Base-by-base conservation (phyloP, 1,140 invertebrate species). In the Colletes latitarsis region DNA sequence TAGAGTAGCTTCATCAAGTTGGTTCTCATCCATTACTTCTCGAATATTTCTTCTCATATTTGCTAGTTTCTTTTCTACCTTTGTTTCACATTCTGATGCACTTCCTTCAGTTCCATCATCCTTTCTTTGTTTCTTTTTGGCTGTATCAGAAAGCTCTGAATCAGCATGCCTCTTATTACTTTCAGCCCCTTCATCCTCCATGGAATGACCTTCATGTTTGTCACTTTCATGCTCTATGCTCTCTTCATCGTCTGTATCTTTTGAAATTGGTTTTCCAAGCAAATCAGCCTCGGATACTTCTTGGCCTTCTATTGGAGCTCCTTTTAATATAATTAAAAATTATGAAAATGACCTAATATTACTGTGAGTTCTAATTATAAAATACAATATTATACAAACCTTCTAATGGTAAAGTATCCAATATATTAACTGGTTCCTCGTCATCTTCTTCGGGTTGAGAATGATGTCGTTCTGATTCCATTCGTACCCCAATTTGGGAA, bases 21-120 rank as follows among this genome's bases (percentile, higher is more conserved):
- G 97, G 71, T 96, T 97, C 88, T 98, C 98, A 89, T 97, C 96
- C 95, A 98, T 97, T 1, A 99, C 98, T 93, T 98, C 97, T 58
- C 98, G 95, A 84, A 98, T 98, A 88, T 98, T 98, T 75, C 96
- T 94, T 21, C 97, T 94, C 86, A 98, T 94, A 90, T 96, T 97
- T 30, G 95, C 91, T 72, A 95, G 93, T 89, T 95, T 96, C 72
- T 95, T 94, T 64, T 95, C 94, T 5, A 91, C 94, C 92, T 95
- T 95, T 83, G 89, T 81, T 63, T 93, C 93, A 21, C 90, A 92
- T 76, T 92, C 92, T 0, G 86, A 82, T 0, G 83, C 60, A 15
- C 87, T 86, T 43, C 89, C 90, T 0, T 93, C 92, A 17, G 66
- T 82, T 39, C 92, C 91, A 3, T 93, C 91, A 15, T 91, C 89